Evolutionary conservation across 2,797 vertebrate genomes (phyloP).

Genomic region (Diplodus sargus): DNA sequence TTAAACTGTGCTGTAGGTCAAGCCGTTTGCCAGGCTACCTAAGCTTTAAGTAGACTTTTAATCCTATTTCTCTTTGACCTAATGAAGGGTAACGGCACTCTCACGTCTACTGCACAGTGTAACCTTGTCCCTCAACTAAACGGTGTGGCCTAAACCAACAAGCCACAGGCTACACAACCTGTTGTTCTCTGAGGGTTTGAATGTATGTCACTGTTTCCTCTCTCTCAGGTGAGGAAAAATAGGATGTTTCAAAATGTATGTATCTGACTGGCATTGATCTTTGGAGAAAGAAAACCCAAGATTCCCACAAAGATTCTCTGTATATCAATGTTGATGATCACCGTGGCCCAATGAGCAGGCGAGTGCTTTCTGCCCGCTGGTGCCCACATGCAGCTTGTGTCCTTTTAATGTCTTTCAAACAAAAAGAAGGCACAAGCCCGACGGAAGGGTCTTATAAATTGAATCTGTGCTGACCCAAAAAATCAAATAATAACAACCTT

Average conservation of each 20-base stretch:
- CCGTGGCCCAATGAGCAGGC: no score
- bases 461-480: no score
- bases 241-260: not conserved
- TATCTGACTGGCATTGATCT: not conserved
- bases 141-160: not conserved
- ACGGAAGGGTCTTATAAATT: no score
- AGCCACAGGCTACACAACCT: not conserved
- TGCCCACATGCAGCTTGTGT: no score
- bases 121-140: not conserved
- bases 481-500: no score
- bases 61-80: slow-evolving; percentile 73
- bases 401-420: no score
- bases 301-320: not conserved
- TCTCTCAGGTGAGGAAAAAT: not conserved
- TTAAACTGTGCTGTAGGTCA: slow-evolving; percentile 45
- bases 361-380: no score
- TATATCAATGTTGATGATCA: no score
- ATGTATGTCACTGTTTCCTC: not conserved
- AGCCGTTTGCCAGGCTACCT: slow-evolving; percentile 48
- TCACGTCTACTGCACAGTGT: slow-evolving; percentile 26
- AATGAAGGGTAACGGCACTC: slow-evolving; percentile 34
- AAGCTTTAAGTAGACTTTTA: slow-evolving; percentile 74
- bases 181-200: not conserved
- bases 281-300: not conserved
- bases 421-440: no score